A percentile compares a stretch with the other conserved stretches of the same genome.
Evolutionary conservation across 2,113 vertebrate genomes (phyloP).

Genomic region (Gallinago media): DNA sequence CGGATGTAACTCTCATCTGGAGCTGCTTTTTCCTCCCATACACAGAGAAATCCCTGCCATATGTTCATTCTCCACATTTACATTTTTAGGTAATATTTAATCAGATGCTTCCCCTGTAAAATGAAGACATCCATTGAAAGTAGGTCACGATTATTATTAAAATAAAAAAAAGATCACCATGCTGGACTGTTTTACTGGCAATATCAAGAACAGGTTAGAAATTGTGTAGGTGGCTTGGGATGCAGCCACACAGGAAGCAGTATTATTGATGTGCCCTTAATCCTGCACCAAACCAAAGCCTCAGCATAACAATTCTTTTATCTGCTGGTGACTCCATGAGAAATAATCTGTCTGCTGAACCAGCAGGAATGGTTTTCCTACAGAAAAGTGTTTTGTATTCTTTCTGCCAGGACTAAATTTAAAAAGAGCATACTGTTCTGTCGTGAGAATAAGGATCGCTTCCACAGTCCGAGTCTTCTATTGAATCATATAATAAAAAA

Average conservation of each 20-base stretch:
- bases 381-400: constrained; percentile 45
- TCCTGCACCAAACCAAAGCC: constrained; percentile 79
- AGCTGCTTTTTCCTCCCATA: not conserved
- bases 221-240: not conserved
- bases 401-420: constrained; percentile 32
- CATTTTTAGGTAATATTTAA: constrained; percentile 23
- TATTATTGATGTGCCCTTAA: constrained; percentile 72
- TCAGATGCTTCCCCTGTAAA: constrained; percentile 5
- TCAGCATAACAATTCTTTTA: constrained; percentile 76
- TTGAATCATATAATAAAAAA: not conserved
- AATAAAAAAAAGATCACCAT: not conserved
- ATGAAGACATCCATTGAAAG: not conserved
- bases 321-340: constrained; percentile 69
- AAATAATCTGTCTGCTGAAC: constrained; percentile 76
- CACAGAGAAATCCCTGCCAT: not conserved
- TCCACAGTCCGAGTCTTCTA: not conserved
- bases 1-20: not conserved
- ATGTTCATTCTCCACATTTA: not conserved
- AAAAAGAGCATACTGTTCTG: not conserved
- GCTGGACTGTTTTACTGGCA: not conserved
- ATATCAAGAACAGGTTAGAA: not conserved
- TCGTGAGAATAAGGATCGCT: not conserved
- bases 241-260: not conserved
- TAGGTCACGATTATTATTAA: constrained; percentile 2
- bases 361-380: constrained; percentile 20